phyloP scores from a whole-genome alignment of 2,797 vertebrate species.

The Cichlasoma orientale region DNA sequence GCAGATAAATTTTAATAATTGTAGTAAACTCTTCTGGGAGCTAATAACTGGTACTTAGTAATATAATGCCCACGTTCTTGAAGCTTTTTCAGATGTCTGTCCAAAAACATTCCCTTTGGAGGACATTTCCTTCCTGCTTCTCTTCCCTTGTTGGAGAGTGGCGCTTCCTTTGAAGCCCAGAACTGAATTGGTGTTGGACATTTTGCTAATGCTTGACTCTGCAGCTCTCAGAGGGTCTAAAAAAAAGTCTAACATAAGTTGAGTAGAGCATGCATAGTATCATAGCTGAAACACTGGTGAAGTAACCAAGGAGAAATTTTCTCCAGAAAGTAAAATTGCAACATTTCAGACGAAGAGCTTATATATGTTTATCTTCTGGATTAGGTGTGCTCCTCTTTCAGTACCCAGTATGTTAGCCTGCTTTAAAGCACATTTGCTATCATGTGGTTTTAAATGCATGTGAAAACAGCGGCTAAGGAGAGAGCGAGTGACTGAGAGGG shows the following conservation, averaged over 20 bases:
- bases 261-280: neutral
- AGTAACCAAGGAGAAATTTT: constrained; percentile 1
- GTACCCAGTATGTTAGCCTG: constrained; percentile 3
- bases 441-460: constrained; percentile 31
- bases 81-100: constrained; percentile 2
- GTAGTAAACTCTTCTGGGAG: constrained; percentile 21
- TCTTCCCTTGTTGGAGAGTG: constrained; percentile 7
- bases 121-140: neutral
- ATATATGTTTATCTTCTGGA: constrained; percentile 35
- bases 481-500: constrained; percentile 11
- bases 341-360: neutral
- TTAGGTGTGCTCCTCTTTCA: constrained; percentile 25
- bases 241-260: constrained; percentile 24
- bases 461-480: constrained; percentile 16
- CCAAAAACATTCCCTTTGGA: constrained; percentile 30
- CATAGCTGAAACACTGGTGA: neutral
- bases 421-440: constrained; percentile 17
- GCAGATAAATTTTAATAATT: neutral
- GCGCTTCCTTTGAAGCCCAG: constrained; percentile 29
- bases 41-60: constrained; percentile 14
- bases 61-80: constrained; percentile 6
- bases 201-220: constrained; percentile 25
- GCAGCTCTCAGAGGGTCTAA: neutral
- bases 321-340: neutral
- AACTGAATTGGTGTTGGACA: constrained; percentile 24